Evolutionary conservation across 2,113 vertebrate species (phyloP), one percentile per base, ranked within the genome.

Genomic region (Astur gentilis): DNA sequence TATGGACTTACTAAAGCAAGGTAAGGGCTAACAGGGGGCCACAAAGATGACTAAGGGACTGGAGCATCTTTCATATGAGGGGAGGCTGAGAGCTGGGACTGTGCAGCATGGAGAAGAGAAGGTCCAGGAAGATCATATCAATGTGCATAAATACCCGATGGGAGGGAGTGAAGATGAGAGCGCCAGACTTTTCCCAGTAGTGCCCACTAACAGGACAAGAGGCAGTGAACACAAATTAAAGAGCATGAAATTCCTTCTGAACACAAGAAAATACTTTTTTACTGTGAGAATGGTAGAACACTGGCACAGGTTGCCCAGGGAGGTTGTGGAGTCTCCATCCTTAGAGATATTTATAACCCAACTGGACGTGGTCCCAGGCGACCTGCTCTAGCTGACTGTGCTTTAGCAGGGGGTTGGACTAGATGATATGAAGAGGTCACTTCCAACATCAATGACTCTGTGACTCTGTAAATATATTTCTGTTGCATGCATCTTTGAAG

Each of bases 1-100:
- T 32, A 66, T 0, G 4, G 57, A 76, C 13, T 26, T 58, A 49
- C 36, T 49, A 18, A 83, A 71, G 38, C 0, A 1, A 93, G 42
- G 20, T 75, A 57, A 70, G 45, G 13, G 34, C 27, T 58, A 77
- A 67, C 15, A 85, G 61, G 3, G 18, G 36, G 34, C 23, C 61
- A 71, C 1, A 2, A 36, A 49, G 57, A 76, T 71, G 27, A 79
- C 29, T 31, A 31, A 49, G 9, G 34, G 26, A 69, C 1, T 69
- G 45, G 18, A 87, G 21, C 2, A 1, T 31, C 31, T 47, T 73
- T 66, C 57, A 17, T 13, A 18, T 13, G 18, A 78, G 49, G 27
- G 73, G 22, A 52, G 5, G 50, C 27, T 65, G 60, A 87, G 21
- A 61, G 42, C 36, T 93, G 34, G 20, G 40, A 36, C 20, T 66